Conservation (phyloP, 2,888 invertebrate species). For the Cephus nigrinus region DNA sequence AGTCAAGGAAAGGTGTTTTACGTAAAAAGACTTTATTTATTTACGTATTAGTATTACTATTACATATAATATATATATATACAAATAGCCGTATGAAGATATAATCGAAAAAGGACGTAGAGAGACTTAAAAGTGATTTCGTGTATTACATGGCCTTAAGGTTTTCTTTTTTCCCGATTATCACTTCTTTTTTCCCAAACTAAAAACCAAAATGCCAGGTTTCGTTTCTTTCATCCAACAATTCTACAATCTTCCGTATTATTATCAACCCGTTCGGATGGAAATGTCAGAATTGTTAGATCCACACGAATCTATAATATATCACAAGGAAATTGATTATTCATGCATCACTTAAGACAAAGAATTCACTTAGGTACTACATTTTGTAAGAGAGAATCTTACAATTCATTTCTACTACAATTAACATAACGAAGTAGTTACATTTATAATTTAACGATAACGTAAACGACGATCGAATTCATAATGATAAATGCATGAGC, state of each 20-base stretch:
- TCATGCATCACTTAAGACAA: neutral
- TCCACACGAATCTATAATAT: neutral
- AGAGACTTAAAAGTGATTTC: constrained; percentile 13
- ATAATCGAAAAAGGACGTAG: constrained; percentile 19
- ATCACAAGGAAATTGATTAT: neutral
- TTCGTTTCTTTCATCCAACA: constrained; percentile 10
- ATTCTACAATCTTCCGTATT: neutral
- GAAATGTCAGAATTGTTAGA: neutral
- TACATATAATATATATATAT: constrained; percentile 18
- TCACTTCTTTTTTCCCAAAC: neutral
- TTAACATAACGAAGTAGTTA: neutral
- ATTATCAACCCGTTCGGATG: neutral
- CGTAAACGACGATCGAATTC: neutral
- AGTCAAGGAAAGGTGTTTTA: neutral
- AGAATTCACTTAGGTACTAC: neutral
- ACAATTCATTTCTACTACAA: neutral
- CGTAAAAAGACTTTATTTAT: constrained; percentile 2
- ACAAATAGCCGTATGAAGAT: constrained; percentile 20
- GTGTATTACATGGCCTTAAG: constrained; percentile 36
- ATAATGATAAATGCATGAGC: neutral
- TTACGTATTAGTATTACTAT: constrained; percentile 26
- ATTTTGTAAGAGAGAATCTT: neutral
- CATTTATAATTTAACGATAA: neutral
- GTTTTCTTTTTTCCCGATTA: constrained; percentile 24
- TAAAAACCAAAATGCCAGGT: constrained; percentile 41